Evolutionary conservation across 2,113 vertebrate species (phyloP).

Genomic region (Hypanus sabinus): DNA sequence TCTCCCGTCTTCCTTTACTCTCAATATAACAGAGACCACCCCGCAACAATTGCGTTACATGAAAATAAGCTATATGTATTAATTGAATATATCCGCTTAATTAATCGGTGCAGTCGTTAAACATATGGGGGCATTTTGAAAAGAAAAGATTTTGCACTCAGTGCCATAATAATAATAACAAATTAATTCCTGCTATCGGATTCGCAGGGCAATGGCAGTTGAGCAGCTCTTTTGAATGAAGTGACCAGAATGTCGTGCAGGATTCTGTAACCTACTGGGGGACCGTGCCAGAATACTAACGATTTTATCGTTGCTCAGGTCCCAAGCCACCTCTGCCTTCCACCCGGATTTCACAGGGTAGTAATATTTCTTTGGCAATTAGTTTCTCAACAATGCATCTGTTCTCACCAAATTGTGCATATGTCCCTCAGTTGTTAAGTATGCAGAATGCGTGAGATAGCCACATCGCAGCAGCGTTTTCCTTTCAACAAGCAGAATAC

Average conservation of each 20-base stretch:
- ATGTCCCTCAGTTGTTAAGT: background rate
- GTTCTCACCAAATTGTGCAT: constrained; percentile 27
- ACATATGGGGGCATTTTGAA: background rate
- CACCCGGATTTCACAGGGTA: constrained; percentile 24
- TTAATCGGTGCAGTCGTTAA: background rate
- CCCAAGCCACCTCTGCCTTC: background rate
- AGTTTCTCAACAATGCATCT: constrained; percentile 25
- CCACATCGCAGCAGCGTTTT: background rate
- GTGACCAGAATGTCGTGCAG: background rate
- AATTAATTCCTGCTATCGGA: background rate
- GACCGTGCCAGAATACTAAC: background rate
- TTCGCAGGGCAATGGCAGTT: background rate
- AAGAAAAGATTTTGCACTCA: background rate
- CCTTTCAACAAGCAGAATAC: background rate
- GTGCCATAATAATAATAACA: background rate
- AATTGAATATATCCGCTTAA: background rate
- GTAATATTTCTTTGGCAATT: constrained; percentile 25
- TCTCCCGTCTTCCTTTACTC: background rate
- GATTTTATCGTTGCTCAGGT: background rate
- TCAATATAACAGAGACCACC: too few relatives aligned
- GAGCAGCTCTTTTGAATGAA: background rate
- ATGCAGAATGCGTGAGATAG: background rate
- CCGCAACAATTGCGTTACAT: background rate
- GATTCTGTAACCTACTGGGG: background rate
- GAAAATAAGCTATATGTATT: background rate